Base-by-base conservation (phyloP, 2,888 invertebrate species). In the Dasypogon diadema region DNA sequence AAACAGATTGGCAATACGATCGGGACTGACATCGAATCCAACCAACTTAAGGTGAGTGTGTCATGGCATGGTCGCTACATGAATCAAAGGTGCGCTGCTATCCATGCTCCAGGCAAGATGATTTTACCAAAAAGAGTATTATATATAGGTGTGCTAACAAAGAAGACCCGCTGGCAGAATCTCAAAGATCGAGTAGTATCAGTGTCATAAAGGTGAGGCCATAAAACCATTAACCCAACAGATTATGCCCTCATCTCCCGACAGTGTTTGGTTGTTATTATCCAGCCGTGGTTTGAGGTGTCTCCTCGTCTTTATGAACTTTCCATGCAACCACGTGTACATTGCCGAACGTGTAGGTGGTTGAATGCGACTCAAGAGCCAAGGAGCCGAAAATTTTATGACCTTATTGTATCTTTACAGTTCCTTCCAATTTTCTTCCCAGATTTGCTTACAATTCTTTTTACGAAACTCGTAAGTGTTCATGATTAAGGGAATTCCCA, bases 1-100 rank as follows among this genome's bases (percentile, higher is more conserved):
- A 48, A 65, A 65, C 46, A 65, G 65, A 65, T 65, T 65, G 65
- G 65, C 65, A 14, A 65, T 48, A 65, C 21, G 65, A 65, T 65
- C 46, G n/a, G 18, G 26, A 21, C 14, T 65, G 65, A 65, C 65
- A 65, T 46, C 48, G 65, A 24, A 65, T 12, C 16, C 6, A 16
- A 46, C 21, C 46, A 37, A 65, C 6, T 22, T 26, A 4, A 26
- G 16, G 46, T 65, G 65, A 46, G 18, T 37, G 60, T 37, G 60
- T 60, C 37, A 34, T 4, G 12, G n/a, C 12, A 30, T 18, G 14
- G 16, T 18, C 12, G 12, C 12, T 18, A 51, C 2, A 2, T 16
- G 16, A 2, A 0, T 12, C 18, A 18, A 34, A 60, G 60, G 60
- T 60, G 60, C 60, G 60, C 60, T 37, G 60, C 60, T 42, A 37